A percentile compares a stretch with the other conserved stretches of the same genome.
Evolutionary conservation across 2,888 invertebrate genomes (phyloP).

Genomic region (Eugnorisma glareosa): DNA sequence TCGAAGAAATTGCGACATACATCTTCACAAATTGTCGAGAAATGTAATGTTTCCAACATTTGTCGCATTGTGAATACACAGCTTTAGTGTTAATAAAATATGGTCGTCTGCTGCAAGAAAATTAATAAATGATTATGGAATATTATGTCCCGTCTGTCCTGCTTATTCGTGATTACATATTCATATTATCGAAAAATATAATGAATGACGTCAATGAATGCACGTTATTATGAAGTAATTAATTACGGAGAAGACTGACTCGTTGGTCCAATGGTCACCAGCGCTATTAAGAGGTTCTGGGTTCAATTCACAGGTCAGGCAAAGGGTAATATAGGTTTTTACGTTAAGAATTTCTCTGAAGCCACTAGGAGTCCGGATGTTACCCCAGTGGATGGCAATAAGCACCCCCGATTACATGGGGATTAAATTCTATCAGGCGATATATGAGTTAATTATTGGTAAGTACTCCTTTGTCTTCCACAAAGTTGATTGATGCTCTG

Average conservation of each 20-base stretch:
- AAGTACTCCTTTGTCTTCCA: neutral
- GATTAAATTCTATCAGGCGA: neutral
- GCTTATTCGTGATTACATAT: neutral
- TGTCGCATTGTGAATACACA: slow-evolving; percentile 22
- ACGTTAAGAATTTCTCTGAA: neutral
- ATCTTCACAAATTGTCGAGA: slow-evolving; percentile 14
- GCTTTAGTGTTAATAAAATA: slow-evolving; percentile 34
- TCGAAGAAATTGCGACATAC: slow-evolving; percentile 23
- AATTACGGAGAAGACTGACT: neutral
- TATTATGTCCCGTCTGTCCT: neutral
- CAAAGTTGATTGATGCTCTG: no score
- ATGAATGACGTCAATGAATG: no score
- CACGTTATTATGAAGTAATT: neutral
- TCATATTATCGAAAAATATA: neutral
- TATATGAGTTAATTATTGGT: neutral
- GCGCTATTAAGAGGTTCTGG: neutral
- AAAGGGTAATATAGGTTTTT: neutral
- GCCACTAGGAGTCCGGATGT: neutral
- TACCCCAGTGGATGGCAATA: neutral
- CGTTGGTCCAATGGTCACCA: neutral
- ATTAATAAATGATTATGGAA: slow-evolving; percentile 23
- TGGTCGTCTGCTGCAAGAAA: neutral
- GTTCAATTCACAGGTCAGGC: neutral
- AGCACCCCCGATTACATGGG: neutral
- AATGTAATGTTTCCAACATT: slow-evolving; percentile 7